A percentile compares a stretch with the other conserved stretches of the same genome.
phyloP scores from a whole-genome alignment of 2,113 vertebrate genomes.

The Catharus bicknelli region DNA sequence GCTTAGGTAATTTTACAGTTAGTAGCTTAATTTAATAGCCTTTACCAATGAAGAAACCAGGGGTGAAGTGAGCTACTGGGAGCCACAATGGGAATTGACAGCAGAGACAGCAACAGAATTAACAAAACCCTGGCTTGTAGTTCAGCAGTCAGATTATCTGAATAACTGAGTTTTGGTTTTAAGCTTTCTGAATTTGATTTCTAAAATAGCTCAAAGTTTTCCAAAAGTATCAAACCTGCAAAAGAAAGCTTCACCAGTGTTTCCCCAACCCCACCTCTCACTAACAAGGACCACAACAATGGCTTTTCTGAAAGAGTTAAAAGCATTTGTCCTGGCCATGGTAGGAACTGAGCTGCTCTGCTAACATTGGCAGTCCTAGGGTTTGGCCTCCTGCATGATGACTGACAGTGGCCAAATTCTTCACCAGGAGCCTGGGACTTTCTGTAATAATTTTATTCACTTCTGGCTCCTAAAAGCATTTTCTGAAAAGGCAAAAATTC shows the following conservation, averaged over 20 bases:
- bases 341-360: neutral
- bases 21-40: neutral
- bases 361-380: neutral
- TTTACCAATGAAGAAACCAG: neutral
- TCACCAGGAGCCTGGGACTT: neutral
- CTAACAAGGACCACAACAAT: neutral
- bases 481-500: neutral
- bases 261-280: neutral
- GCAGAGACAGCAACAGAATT: neutral
- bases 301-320: neutral
- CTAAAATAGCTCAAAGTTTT: neutral
- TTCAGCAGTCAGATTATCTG: neutral
- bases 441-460: neutral
- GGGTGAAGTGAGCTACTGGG: neutral
- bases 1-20: neutral
- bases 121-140: neutral
- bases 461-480: neutral
- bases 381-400: neutral
- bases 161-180: neutral
- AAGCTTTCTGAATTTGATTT: neutral
- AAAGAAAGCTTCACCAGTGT: neutral
- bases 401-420: neutral
- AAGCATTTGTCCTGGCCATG: neutral
- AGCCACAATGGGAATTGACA: neutral
- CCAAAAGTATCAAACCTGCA: neutral